Evolutionary conservation across 2,888 invertebrate species (phyloP), one percentile per base, ranked within the genome.

Genomic region (Adela reaumurella): DNA sequence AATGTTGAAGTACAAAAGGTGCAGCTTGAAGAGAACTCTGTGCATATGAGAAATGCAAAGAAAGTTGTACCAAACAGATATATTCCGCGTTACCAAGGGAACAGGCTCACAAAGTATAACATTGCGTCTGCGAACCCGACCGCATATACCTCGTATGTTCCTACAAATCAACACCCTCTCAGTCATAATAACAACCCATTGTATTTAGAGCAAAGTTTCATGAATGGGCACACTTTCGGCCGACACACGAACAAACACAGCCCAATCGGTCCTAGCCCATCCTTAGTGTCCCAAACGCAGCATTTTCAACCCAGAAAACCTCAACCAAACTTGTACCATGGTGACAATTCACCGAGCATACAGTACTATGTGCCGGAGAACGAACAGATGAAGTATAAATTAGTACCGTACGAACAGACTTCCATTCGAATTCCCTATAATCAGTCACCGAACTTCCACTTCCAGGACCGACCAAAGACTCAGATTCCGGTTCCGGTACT

Each of bases 381-480:
- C 53, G 68, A 70, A 17, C 65, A 63, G 18, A 70, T 68, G 5
- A 74, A 69, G 58, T 80, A 70, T 54, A 79, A 74, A 61, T 59
- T 80, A 43, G 66, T 80, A n/a, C 80, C 80, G 1, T 80, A 80
- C 56, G 72, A 79, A 49, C 79, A 80, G 61, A 70, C 78, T 11
- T 77, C 79, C 43, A 58, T 76, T 3, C 62, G 62, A 57, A 56
- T 62, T 14, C 11, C 35, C 14, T 3, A 35, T 8, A 11, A 8
- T 35, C 35, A 8, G 14, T 8, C 35, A 3, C 35, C 6, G 35
- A 35, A 35, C 14, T 35, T 14, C n/a, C 8, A 62, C 28, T 43
- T 61, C 47, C 68, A 64, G 54, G 62, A 63, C 50, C 47, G 57
- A 17, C 48, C 54, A 6, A 64, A 64, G 49, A 68, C 67, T 52